Percentiles rank a stretch among this genome's conserved stretches.
Evolutionary conservation across 2,113 vertebrate genomes (phyloP).

Genomic region (Siniperca knerii): DNA sequence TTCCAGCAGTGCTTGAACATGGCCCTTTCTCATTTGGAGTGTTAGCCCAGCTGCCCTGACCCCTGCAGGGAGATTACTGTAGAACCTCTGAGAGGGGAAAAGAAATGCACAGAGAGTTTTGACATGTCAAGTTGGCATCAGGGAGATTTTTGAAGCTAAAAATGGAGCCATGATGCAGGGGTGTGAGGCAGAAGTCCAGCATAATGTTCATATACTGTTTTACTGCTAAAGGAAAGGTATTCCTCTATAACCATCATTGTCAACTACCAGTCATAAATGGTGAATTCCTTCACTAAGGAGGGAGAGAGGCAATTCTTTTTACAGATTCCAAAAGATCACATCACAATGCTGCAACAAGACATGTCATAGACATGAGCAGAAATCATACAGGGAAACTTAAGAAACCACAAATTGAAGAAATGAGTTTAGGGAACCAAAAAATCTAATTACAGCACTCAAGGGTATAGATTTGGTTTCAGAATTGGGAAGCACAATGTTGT

Average conservation of each 20-base stretch:
- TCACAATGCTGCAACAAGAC: not conserved
- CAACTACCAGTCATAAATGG: not conserved
- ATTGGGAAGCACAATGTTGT: not conserved
- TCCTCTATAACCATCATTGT: not conserved
- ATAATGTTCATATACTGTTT: not conserved
- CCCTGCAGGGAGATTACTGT: conserved; percentile 6
- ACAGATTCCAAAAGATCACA: not conserved
- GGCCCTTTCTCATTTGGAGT: conserved; percentile 32
- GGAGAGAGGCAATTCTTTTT: not conserved
- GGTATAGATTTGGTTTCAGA: not conserved
- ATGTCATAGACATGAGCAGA: not conserved
- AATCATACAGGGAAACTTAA: not conserved
- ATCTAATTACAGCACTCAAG: not conserved
- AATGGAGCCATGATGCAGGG: conserved; percentile 1
- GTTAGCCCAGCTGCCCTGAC: conserved; percentile 6
- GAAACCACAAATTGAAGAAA: not conserved
- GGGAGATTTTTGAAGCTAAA: conserved; percentile 17
- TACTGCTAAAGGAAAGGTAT: not conserved
- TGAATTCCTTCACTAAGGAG: not conserved
- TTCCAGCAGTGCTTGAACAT: conserved; percentile 18
- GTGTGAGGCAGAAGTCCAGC: not conserved
- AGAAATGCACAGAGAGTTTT: conserved; percentile 6
- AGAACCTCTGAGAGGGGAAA: not conserved
- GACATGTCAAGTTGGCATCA: conserved; percentile 30
- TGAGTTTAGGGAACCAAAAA: not conserved